These are phyloP conservation scores for Hylaeus anthracinus DNA, from an alignment of 1,140 invertebrate genomes.

Conservation along the genomic window DNA sequence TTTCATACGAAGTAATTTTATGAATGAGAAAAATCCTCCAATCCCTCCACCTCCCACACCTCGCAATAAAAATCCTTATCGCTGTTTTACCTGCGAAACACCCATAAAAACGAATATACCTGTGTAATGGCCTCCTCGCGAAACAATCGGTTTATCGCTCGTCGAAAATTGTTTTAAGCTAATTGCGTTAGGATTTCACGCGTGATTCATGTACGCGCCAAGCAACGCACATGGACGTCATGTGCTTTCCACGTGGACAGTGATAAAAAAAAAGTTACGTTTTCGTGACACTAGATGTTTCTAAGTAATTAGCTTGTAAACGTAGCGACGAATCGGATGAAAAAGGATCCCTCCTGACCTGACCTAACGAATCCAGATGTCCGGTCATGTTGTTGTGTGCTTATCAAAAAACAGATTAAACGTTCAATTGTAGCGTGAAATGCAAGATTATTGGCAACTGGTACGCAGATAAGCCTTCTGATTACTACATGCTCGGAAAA, in stretches of 20 bases:
- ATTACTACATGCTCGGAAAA: conserved; percentile 1
- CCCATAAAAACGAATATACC: too few relatives aligned
- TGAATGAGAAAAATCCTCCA: too few relatives aligned
- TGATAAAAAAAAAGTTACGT: neutral
- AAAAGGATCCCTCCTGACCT: neutral
- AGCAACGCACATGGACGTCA: neutral
- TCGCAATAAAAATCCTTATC: too few relatives aligned
- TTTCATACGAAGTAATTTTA: too few relatives aligned
- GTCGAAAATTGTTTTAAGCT: neutral
- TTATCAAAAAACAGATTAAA: conserved; percentile 40
- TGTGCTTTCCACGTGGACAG: neutral
- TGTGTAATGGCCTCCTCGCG: too few relatives aligned
- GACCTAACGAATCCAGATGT: neutral
- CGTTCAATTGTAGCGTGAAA: conserved; percentile 26
- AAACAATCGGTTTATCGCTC: neutral
- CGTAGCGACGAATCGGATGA: neutral
- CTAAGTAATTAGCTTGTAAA: conserved; percentile 30
- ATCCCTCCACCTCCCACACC: too few relatives aligned
- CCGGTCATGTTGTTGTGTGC: neutral
- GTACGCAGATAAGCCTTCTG: neutral
- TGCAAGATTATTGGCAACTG: conserved; percentile 20
- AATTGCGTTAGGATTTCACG: neutral
- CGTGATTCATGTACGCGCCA: neutral
- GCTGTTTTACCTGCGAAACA: too few relatives aligned
- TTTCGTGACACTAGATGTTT: neutral